These are phyloP conservation scores for Troglohyphantes excavatus DNA, from an alignment of 2,888 invertebrate genomes.

Conservation along the genomic window DNA sequence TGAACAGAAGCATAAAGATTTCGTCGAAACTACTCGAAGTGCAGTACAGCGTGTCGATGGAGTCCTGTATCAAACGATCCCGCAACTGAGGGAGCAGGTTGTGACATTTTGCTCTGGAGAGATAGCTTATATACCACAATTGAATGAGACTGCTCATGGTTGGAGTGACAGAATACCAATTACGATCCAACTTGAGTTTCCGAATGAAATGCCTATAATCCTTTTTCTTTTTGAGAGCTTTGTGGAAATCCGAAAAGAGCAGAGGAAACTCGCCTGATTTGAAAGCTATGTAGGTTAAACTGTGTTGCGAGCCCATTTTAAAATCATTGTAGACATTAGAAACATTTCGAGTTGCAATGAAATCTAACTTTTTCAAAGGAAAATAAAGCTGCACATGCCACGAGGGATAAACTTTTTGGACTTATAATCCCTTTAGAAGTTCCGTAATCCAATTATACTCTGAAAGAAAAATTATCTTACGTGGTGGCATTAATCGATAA, in stretches of 20 bases:
- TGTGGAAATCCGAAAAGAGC: constrained; percentile 52
- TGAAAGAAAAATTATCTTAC: too few species aligned
- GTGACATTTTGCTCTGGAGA: constrained; percentile 47
- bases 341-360: constrained; percentile 11
- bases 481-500: too few species aligned
- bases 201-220: neutral
- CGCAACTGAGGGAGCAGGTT: constrained; percentile 1
- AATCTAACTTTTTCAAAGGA: neutral
- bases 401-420: neutral
- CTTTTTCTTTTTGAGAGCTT: neutral
- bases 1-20: constrained; percentile 60
- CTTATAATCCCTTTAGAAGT: neutral
- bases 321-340: neutral
- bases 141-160: constrained; percentile 46
- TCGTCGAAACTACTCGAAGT: constrained; percentile 66
- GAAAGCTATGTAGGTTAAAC: neutral
- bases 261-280: neutral
- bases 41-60: constrained; percentile 67
- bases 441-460: neutral
- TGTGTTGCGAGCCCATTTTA: constrained; percentile 31
- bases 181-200: constrained; percentile 9
- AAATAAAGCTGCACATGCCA: too few species aligned
- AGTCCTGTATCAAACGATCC: constrained; percentile 55
- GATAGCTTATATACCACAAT: constrained; percentile 56
- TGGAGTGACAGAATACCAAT: neutral